Conservation (phyloP, 2,797 vertebrate genomes). For the Dryobates pubescens region DNA sequence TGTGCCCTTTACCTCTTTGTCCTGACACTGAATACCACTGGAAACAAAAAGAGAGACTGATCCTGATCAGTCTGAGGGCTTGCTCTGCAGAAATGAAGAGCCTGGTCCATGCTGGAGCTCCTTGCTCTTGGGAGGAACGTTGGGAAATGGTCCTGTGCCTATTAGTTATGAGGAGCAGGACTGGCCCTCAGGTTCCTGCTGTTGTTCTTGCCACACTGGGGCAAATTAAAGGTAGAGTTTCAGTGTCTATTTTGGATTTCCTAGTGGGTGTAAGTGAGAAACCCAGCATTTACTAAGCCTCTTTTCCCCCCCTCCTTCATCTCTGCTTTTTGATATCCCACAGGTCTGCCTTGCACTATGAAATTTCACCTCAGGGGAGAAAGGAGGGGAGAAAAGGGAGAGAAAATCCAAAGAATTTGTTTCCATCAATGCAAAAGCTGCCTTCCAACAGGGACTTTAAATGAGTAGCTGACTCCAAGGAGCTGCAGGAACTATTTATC, state of each 20-base stretch:
- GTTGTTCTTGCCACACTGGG: neutral
- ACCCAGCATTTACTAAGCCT: constrained; percentile 2
- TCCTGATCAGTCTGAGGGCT: neutral
- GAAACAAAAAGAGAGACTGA: too few species aligned
- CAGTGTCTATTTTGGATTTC: constrained; percentile 18
- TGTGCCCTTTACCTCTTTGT: too few species aligned
- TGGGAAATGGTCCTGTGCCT: neutral
- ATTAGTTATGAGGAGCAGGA: neutral
- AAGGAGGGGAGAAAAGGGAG: neutral
- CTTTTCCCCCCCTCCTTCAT: constrained; percentile 38
- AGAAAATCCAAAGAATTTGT: constrained; percentile 31
- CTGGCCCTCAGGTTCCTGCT: neutral
- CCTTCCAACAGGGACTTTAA: constrained; percentile 56
- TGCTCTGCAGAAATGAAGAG: neutral
- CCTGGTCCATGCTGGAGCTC: neutral
- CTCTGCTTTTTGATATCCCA: constrained; percentile 30
- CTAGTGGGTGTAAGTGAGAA: neutral
- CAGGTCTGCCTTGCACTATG: constrained; percentile 40
- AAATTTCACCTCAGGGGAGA: constrained; percentile 28
- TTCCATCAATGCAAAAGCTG: constrained; percentile 33
- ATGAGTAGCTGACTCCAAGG: constrained; percentile 20
- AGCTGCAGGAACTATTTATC: constrained; percentile 26
- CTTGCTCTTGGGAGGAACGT: neutral
- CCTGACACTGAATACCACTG: too few species aligned
- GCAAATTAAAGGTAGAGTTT: constrained; percentile 11